Evolutionary conservation across 2,888 invertebrate genomes (phyloP).

Genomic region (Sarcophaga caerulescens): DNA sequence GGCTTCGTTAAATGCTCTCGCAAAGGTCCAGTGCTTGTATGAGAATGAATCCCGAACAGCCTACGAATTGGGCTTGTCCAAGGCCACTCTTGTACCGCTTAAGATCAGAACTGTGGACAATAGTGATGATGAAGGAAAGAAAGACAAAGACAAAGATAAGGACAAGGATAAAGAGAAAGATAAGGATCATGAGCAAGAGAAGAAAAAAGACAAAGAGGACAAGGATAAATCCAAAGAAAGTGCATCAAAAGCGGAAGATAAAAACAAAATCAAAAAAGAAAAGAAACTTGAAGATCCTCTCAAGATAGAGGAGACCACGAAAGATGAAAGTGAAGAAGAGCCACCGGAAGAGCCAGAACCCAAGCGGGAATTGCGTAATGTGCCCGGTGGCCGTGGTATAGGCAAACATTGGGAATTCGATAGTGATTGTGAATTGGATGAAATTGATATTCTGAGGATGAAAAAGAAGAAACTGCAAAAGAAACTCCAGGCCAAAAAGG

Average conservation of each 20-base stretch:
- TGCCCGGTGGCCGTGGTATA: constrained; percentile 89
- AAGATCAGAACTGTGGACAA: constrained; percentile 79
- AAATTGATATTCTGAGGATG: constrained; percentile 73
- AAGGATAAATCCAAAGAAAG: constrained; percentile 63
- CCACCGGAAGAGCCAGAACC: constrained; percentile 76
- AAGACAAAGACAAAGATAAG: constrained; percentile 64
- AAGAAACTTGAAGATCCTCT: constrained; percentile 65
- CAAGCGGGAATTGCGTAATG: constrained; percentile 86
- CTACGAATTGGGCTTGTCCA: constrained; percentile 83
- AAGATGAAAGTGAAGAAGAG: constrained; percentile 70
- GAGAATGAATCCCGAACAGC: constrained; percentile 92
- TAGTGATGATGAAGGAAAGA: constrained; percentile 82
- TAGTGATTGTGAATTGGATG: constrained; percentile 79
- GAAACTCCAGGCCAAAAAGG: constrained; percentile 74
- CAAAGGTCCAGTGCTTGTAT: constrained; percentile 94
- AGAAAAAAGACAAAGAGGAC: constrained; percentile 53
- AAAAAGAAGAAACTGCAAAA: constrained; percentile 74
- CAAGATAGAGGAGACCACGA: constrained; percentile 65
- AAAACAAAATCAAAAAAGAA: constrained; percentile 68
- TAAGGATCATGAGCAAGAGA: constrained; percentile 58
- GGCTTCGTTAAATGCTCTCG: constrained; percentile 93
- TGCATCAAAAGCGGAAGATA: constrained; percentile 46
- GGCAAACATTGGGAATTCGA: constrained; percentile 93
- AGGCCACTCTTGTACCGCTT: constrained; percentile 81
- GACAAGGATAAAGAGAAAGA: constrained; percentile 63